Evolutionary conservation across 2,797 vertebrate genomes (phyloP), one percentile per base, ranked within the genome.

Genomic region (Yasuhikotakia modesta): DNA sequence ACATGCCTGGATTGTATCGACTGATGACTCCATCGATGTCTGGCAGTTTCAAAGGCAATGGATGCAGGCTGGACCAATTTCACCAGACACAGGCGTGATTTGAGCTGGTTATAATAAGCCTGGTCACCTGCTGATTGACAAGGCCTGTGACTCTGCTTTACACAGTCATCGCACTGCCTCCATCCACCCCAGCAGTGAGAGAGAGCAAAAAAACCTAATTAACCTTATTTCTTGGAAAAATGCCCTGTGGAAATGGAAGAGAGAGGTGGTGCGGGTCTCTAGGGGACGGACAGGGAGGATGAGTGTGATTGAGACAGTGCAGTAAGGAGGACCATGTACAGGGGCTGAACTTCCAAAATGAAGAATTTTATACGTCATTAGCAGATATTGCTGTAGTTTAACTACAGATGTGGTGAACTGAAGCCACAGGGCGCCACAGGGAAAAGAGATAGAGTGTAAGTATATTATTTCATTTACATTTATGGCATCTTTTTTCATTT

Each of bases 301-400:
- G 65, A 64, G 39, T 67, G 73, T 64, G 22, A 55, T 65, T 19
- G 58, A 53, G 65, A 73, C 70, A 30, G 39, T 11, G 39, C 8
- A 43, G 10, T 11, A 43, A 10, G 17, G 39, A 57, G 53, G 63
- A 48, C 16, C 16, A 11, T 22, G 21, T 76, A 61, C 35, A 74
- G n/a, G 55, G 80, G 85, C 82, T 84, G 90, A 95, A 95, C 93
- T 91, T 92, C 80, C 87, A 89, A 94, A 93, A 93, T 89, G 81
- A 92, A 91, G 93, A 92, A 95, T 94, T 94, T 95, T 93, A 92
- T 94, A 96, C 94, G 95, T 96, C 94, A 95, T 96, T 96, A 96
- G 92, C 93, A 94, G 92, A 87, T 80, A 89, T 90, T 43, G 39
- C 39, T 43, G 93, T 83, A 82, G 81, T 85, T 85, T 83, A 80